A percentile compares a stretch with the other conserved stretches of the same genome.
Conservation (phyloP, 2,888 invertebrate genomes). For the Polia nebulosa region DNA sequence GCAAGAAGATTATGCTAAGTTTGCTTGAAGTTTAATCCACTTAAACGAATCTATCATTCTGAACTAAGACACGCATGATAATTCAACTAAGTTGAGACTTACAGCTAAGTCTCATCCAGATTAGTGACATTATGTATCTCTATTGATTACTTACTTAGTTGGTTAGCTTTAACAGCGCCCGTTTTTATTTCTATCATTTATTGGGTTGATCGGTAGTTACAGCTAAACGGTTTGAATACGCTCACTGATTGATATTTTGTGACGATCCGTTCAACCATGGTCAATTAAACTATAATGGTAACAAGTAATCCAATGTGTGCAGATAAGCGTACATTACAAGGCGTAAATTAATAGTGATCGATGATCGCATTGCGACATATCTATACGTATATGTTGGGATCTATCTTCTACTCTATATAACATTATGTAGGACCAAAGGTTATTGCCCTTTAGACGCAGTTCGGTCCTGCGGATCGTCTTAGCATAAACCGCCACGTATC, state of each 20-base stretch:
- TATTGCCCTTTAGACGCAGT: constrained; percentile 66
- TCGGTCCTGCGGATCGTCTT: constrained; percentile 33
- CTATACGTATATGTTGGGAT: constrained; percentile 59
- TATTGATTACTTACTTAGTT: constrained; percentile 9
- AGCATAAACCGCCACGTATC: constrained; percentile 20
- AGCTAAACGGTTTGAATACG: constrained; percentile 22
- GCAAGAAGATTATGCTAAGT: constrained; percentile 19
- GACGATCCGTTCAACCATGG: constrained; percentile 16
- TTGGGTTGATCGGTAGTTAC: constrained; percentile 12
- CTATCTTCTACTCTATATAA: constrained; percentile 29
- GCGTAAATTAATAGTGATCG: constrained; percentile 79
- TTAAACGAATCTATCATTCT: constrained; percentile 1
- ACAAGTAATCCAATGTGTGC: constrained; percentile 36
- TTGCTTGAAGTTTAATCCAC: constrained; percentile 18
- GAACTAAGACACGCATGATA: constrained; percentile 4
- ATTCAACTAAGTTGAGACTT: constrained; percentile 5
- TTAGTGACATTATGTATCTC: not conserved
- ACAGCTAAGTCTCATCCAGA: not conserved
- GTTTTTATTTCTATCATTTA: constrained; percentile 17
- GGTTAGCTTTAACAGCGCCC: not conserved
- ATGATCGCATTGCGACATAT: constrained; percentile 64
- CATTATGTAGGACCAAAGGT: constrained; percentile 65
- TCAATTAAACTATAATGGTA: constrained; percentile 37
- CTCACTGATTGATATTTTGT: constrained; percentile 25
- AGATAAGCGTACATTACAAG: constrained; percentile 38